phyloP scores from a whole-genome alignment of 2,797 vertebrate genomes.

The Aselliscus stoliczkanus region DNA sequence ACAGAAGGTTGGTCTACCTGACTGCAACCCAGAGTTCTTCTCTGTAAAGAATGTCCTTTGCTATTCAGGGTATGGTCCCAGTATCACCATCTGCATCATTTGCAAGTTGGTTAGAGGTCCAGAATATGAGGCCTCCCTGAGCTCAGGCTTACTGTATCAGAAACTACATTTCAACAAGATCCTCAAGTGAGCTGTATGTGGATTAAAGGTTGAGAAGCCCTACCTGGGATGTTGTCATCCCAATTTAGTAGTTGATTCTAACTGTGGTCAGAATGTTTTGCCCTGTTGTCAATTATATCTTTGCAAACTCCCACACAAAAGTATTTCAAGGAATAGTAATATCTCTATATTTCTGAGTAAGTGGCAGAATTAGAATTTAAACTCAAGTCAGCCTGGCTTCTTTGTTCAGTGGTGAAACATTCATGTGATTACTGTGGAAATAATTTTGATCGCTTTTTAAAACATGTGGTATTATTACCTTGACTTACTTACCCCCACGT shows the following conservation, averaged over 20 bases:
- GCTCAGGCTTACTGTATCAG: neutral
- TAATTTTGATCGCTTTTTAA: neutral
- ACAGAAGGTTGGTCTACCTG: neutral
- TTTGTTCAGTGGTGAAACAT: neutral
- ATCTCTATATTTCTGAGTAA: neutral
- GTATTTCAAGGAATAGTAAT: neutral
- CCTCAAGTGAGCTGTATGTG: neutral
- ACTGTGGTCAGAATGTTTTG: neutral
- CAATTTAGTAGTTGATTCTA: neutral
- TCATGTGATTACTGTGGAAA: neutral
- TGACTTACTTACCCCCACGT: neutral
- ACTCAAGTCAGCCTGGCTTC: neutral
- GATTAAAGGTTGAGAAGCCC: neutral
- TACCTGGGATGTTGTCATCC: neutral
- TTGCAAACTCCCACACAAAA: neutral
- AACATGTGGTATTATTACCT: neutral
- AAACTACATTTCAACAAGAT: neutral
- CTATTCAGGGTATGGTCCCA: neutral
- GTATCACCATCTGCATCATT: neutral
- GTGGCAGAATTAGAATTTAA: neutral
- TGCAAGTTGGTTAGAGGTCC: neutral
- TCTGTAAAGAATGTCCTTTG: neutral
- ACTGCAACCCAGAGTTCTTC: neutral
- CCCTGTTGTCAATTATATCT: neutral
- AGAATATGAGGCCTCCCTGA: neutral